Evolutionary conservation across 2,113 vertebrate genomes (phyloP).

Genomic region (Pyrgilauda ruficollis): DNA sequence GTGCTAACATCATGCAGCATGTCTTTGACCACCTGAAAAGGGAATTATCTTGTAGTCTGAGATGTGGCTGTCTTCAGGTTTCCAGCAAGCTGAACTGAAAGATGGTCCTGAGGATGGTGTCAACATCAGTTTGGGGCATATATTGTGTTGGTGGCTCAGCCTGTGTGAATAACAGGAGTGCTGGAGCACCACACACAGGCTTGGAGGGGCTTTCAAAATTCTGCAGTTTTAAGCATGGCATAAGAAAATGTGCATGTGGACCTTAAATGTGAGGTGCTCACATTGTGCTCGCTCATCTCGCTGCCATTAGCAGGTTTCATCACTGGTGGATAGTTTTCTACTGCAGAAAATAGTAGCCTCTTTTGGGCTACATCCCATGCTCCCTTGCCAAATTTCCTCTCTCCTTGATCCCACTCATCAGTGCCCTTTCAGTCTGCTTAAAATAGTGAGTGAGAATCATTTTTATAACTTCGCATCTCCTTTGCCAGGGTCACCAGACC

Average conservation of each 20-base stretch:
- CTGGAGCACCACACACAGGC: not conserved
- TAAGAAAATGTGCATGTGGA: fast-evolving
- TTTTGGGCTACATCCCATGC: not conserved
- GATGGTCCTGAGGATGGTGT: not conserved
- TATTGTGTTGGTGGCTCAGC: not conserved
- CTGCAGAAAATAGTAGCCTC: constrained; percentile 16
- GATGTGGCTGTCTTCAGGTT: not conserved
- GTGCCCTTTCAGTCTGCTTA: constrained; percentile 62
- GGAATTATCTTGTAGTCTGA: not conserved
- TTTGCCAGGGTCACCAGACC: constrained; percentile 52
- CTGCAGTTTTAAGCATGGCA: not conserved
- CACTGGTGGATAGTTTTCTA: not conserved
- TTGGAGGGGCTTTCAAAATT: not conserved
- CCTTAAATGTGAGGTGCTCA: not conserved
- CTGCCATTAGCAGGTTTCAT: not conserved
- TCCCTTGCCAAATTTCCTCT: constrained; percentile 54
- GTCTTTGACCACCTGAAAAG: not conserved
- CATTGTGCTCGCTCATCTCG: not conserved
- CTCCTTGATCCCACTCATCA: constrained; percentile 37
- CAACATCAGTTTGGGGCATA: not conserved
- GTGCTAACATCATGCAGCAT: not conserved
- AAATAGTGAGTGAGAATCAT: constrained; percentile 55
- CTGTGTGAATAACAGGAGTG: fast-evolving
- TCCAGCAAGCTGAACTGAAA: not conserved
- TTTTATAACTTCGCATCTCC: not conserved